A percentile compares a stretch with the other conserved stretches of the same genome.
Conservation (phyloP, 1,140 invertebrate species). For the Eumeta japonica region DNA sequence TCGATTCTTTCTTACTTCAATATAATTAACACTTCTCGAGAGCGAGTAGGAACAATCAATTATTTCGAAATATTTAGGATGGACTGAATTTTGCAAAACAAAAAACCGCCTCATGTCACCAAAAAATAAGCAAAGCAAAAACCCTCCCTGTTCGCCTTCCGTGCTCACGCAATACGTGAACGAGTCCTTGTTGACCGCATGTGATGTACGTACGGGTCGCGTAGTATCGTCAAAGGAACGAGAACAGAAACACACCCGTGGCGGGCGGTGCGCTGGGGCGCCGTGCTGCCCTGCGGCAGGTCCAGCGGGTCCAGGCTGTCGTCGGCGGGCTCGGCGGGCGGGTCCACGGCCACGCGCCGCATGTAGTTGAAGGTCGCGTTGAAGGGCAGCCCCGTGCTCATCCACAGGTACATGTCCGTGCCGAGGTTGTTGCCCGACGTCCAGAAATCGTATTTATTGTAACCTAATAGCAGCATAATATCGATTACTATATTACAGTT, state of each 20-base stretch:
- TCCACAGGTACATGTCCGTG: constrained; percentile 84
- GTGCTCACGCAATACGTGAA: too few species aligned
- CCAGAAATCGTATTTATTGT: constrained; percentile 83
- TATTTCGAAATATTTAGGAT: too few species aligned
- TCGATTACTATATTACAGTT: neutral
- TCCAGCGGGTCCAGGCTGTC: constrained; percentile 59
- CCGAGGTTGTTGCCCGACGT: constrained; percentile 84
- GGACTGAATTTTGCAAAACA: too few species aligned
- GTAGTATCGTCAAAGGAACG: too few species aligned
- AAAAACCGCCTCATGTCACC: too few species aligned
- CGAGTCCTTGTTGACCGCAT: too few species aligned
- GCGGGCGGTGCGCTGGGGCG: constrained; percentile 71
- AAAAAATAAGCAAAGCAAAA: too few species aligned
- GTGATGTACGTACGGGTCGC: too few species aligned
- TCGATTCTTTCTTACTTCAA: too few species aligned
- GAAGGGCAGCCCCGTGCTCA: constrained; percentile 83
- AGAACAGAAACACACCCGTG: constrained; percentile 74
- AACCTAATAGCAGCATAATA: constrained; percentile 56
- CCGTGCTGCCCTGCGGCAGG: constrained; percentile 66
- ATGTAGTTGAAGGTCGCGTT: constrained; percentile 85
- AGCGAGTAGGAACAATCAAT: too few species aligned
- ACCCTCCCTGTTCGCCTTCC: too few species aligned
- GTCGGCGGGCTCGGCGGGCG: constrained; percentile 38
- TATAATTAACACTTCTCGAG: too few species aligned
- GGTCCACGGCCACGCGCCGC: constrained; percentile 56